These are phyloP conservation scores for Elmis aenea DNA, from an alignment of 2,888 invertebrate species.

Conservation along the genomic window DNA sequence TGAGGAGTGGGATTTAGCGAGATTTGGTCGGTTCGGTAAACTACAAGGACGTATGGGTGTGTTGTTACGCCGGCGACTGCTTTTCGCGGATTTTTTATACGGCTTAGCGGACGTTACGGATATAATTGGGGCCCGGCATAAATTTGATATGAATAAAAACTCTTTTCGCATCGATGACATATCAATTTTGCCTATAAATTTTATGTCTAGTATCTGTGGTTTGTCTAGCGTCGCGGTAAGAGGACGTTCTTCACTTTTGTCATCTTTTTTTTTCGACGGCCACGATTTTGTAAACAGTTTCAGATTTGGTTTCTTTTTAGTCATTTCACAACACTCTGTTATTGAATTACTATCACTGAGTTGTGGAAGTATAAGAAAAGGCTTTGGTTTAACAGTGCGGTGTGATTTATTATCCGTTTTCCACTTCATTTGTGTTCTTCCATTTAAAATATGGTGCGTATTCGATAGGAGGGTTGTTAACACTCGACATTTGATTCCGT, in stretches of 20 bases:
- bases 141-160: slow-evolving; percentile 45
- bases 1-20: slow-evolving; percentile 13
- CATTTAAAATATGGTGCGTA: no score
- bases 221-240: slow-evolving; percentile 54
- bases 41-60: slow-evolving; percentile 30
- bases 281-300: slow-evolving; percentile 42
- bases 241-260: slow-evolving; percentile 42
- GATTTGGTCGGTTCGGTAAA: slow-evolving; percentile 18
- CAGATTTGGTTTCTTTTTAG: slow-evolving; percentile 33
- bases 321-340: no score
- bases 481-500: no score
- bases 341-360: no score
- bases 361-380: no score
- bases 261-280: slow-evolving; percentile 30
- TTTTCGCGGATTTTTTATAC: slow-evolving; percentile 21
- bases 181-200: slow-evolving; percentile 51
- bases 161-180: slow-evolving; percentile 55
- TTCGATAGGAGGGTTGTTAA: no score
- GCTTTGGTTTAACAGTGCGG: no score
- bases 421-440: no score
- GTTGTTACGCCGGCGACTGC: slow-evolving; percentile 21
- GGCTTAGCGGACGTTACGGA: slow-evolving; percentile 10
- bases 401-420: no score
- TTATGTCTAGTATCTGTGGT: slow-evolving; percentile 52
- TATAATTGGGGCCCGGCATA: slow-evolving; percentile 39